A percentile compares a stretch with the other conserved stretches of the same genome.
Evolutionary conservation across 2,113 vertebrate species (phyloP).

Genomic region (Oryzias woworae): DNA sequence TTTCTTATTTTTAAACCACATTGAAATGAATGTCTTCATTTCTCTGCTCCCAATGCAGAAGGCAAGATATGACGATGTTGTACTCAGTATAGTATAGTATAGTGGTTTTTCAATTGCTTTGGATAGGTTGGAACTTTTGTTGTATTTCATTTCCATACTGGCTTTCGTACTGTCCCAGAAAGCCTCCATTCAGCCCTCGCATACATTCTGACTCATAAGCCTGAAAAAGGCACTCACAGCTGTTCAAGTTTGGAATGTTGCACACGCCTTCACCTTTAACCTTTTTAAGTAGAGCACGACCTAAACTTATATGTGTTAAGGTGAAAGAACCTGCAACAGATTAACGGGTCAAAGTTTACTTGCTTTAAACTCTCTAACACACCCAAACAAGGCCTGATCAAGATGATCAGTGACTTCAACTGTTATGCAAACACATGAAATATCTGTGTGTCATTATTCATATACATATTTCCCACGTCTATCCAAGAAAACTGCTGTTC

Average conservation of each 20-base stretch:
- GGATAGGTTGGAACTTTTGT: too few species aligned
- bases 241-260: slow-evolving; percentile 51
- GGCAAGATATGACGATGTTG: too few species aligned
- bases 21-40: too few species aligned
- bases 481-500: too few species aligned
- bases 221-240: slow-evolving; percentile 16
- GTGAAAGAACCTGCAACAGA: slow-evolving; percentile 28
- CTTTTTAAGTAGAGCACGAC: slow-evolving; percentile 31
- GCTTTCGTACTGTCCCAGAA: background rate
- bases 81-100: too few species aligned
- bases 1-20: too few species aligned
- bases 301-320: slow-evolving; percentile 34
- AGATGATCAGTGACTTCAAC: too few species aligned
- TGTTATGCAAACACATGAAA: too few species aligned
- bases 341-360: slow-evolving; percentile 60
- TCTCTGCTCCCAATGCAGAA: too few species aligned
- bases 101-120: background rate
- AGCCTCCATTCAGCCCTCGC: background rate
- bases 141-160: too few species aligned
- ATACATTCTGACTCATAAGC: slow-evolving; percentile 6
- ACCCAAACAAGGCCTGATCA: background rate
- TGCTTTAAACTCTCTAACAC: slow-evolving; percentile 13
- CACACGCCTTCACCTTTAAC: slow-evolving; percentile 52
- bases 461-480: too few species aligned
- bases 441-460: too few species aligned